phyloP scores from a whole-genome alignment of 2,113 vertebrate genomes.

The Ceyx melanurus region DNA sequence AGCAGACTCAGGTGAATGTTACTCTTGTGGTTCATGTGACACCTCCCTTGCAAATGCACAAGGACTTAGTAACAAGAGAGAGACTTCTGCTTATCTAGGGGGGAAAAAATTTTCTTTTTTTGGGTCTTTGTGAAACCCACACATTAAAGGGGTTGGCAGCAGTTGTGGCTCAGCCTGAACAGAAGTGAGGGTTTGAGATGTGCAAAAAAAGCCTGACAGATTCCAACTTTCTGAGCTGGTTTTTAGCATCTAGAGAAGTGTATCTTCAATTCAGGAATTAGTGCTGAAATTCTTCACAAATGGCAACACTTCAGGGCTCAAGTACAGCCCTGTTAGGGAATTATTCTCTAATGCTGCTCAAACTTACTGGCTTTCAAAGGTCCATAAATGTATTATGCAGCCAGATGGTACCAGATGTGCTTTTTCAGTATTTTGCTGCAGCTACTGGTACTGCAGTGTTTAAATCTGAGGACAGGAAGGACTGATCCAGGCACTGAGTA shows the following conservation, averaged over 20 bases:
- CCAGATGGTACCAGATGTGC: background rate
- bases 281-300: background rate
- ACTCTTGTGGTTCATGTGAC: background rate
- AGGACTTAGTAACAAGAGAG: background rate
- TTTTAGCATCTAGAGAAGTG: background rate
- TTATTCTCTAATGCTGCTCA: background rate
- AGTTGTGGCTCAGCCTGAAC: background rate
- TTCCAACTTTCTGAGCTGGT: background rate
- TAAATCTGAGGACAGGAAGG: background rate
- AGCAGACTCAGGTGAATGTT: slow-evolving; percentile 89
- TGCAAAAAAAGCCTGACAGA: background rate
- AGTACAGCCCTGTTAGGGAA: background rate
- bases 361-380: background rate
- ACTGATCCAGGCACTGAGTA: background rate
- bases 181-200: background rate
- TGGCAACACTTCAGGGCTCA: background rate
- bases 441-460: background rate
- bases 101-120: background rate
- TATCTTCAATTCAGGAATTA: background rate
- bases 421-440: background rate
- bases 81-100: background rate
- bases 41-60: background rate
- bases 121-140: background rate
- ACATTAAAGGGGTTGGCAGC: background rate
- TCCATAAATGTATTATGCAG: background rate